These are phyloP conservation scores for Ormia ochracea DNA, from an alignment of 2,888 invertebrate genomes.

Conservation along the genomic window DNA sequence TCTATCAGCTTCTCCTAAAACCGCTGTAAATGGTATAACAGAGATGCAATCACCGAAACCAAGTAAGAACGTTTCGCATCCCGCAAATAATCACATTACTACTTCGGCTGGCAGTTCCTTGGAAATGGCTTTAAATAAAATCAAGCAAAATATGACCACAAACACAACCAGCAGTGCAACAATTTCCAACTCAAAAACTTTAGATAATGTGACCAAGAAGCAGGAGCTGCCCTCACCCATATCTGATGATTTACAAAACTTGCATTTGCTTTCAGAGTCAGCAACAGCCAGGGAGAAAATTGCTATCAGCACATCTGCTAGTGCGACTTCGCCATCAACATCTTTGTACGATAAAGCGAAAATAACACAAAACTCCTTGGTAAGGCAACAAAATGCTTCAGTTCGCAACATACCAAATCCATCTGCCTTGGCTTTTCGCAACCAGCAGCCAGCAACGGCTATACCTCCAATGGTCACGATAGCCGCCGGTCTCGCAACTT, in stretches of 20 bases:
- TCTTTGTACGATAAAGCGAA: conserved; percentile 77
- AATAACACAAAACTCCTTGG: conserved; percentile 68
- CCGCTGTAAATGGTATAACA: conserved; percentile 4
- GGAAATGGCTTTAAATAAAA: conserved; percentile 75
- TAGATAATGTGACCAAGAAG: conserved; percentile 31
- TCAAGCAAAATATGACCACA: conserved; percentile 74
- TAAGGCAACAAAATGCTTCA: conserved; percentile 79
- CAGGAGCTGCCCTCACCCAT: conserved; percentile 40
- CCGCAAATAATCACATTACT: conserved; percentile 65
- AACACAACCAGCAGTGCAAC: conserved; percentile 62
- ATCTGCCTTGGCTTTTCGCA: conserved; percentile 79
- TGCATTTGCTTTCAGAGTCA: conserved; percentile 79
- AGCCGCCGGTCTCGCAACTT: conserved; percentile 45
- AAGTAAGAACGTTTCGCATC: background rate
- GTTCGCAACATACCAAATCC: conserved; percentile 82
- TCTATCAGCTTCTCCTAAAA: conserved; percentile 71
- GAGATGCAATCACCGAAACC: conserved; percentile 27
- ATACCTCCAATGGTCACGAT: conserved; percentile 61
- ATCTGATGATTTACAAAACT: conserved; percentile 77
- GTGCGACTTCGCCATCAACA: conserved; percentile 53
- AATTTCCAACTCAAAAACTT: background rate
- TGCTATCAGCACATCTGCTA: conserved; percentile 66
- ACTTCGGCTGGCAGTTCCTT: conserved; percentile 67
- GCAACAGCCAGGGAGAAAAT: conserved; percentile 75
- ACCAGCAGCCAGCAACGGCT: conserved; percentile 72